Evolutionary conservation across 2,888 invertebrate genomes (phyloP), one percentile per base, ranked within the genome.

Genomic region (Ceriagrion tenellum): DNA sequence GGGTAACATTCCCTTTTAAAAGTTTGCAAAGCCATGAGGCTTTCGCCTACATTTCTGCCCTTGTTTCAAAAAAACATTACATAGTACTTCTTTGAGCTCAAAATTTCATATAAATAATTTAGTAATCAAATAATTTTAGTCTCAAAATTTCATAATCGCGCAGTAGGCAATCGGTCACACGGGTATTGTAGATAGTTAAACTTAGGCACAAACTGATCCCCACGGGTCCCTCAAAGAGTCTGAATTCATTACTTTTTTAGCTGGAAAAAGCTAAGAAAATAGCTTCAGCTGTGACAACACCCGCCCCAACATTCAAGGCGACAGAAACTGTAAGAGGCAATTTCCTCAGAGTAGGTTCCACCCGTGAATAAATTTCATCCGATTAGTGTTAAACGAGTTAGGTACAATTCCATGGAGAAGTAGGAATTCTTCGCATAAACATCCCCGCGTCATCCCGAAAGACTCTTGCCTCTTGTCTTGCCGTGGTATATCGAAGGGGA

Each of bases 271-370:
- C 69, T 69, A 6, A n/a, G 12, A 69, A n/a, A 26, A 26, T n/a
- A 26, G 69, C n/a, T n/a, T 69, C n/a, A 69, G n/a, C 69, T 69
- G 69, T n/a, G 69, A 26, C 26, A 69, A 69, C 69, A n/a, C 26
- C 23, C 69, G 26, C 26, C 69, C 23, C 69, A 69, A 69, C 69
- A 69, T 69, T 26, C 26, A 23, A 12, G 69, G 23, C 8, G 69
- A 69, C 69, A 69, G n/a, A n/a, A 69, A 69, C 69, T 69, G 69
- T 69, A 26, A 69, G 69, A 69, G n/a, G 69, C 69, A 69, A 69
- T 69, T n/a, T 69, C 23, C 69, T 69, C 12, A 26, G 69, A 69
- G 69, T 69, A n/a, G n/a, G 69, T 69, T 69, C n/a, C 69, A 26
- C n/a, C n/a, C 69, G 12, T 69, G 69, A 69, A 69, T 69, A 69